Evolutionary conservation across 2,113 vertebrate species (phyloP).

Genomic region (Sylvietta virens): DNA sequence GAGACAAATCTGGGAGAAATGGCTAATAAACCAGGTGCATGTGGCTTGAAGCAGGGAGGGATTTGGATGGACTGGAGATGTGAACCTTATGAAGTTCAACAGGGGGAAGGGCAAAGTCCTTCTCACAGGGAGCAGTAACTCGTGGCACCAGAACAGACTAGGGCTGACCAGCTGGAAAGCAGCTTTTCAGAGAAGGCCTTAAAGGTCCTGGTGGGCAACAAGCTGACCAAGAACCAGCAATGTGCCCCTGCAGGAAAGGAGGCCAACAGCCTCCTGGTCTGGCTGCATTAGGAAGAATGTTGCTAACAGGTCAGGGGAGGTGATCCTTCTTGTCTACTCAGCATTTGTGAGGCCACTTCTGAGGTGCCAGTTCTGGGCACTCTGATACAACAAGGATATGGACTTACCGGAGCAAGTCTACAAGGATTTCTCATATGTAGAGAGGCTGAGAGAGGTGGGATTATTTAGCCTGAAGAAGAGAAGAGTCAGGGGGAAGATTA

Average conservation of each 20-base stretch:
- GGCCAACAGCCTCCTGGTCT: background rate
- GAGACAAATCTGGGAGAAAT: background rate
- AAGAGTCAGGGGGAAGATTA: background rate
- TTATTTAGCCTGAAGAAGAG: background rate
- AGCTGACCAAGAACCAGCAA: background rate
- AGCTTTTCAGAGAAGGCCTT: background rate
- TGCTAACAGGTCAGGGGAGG: background rate
- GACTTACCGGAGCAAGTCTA: background rate
- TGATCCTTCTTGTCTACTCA: background rate
- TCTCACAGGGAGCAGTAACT: background rate
- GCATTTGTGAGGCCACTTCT: background rate
- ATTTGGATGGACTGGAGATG: background rate
- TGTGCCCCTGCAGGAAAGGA: background rate
- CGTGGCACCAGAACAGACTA: fast-evolving
- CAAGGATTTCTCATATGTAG: background rate
- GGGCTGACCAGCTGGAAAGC: background rate
- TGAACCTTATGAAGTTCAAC: background rate
- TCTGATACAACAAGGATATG: fast-evolving
- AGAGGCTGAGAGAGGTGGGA: background rate
- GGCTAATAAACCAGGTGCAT: background rate
- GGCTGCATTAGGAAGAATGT: background rate
- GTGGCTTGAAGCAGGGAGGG: background rate
- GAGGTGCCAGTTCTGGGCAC: background rate
- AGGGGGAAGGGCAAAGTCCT: background rate
- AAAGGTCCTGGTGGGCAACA: background rate